Base-by-base conservation (phyloP, 2,888 invertebrate genomes). In the Macrostomum cliftonense region DNA sequence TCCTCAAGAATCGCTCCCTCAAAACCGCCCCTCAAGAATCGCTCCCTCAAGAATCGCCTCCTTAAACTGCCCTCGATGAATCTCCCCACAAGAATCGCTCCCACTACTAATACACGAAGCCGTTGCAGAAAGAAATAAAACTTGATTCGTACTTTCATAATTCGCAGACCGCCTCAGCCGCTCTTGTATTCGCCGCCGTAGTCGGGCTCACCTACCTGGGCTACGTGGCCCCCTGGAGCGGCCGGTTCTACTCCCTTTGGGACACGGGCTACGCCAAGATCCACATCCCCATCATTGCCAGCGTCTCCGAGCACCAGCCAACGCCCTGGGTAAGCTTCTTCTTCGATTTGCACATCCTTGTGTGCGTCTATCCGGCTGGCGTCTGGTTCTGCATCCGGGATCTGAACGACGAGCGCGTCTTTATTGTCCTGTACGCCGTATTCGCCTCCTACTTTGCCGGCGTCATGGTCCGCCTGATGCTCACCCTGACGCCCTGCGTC, bases 391-490 rank as follows among this genome's bases (percentile, higher is more conserved):
- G 89, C 76, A 86, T 97, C 65, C 91, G 91, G 72, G 81, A 88
- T 59, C 78, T 95, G 61, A 95, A 91, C 62, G 95, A 95, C 67
- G 93, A 93, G 67, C 77, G 95, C 56, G 62, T 52, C 58, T 55
- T 74, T 88, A 87, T 97, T 60, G 81, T 95, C 1, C 74, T 99
- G 7, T 97, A 97, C 70, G 95, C 95, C 0, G 77, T 97, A 53
- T 93, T 89, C 70, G 95, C 97, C 1, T 93, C 93, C 0, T 97
- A 99, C 72, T 99, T 97, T 73, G 97, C 97, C 45, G 97, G 97
- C 17, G 97, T 97, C 36, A 97, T 97, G 97, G 95, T 97, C 2
- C 82, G 97, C 45, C 75, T 97, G 54, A 99, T 97, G 93, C 73
- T 99, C 59, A 97, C 95, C 0, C 72, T 99, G 49, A 97, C 97